Base-by-base conservation (phyloP, 2,888 invertebrate species). In the Orthosia gothica region DNA sequence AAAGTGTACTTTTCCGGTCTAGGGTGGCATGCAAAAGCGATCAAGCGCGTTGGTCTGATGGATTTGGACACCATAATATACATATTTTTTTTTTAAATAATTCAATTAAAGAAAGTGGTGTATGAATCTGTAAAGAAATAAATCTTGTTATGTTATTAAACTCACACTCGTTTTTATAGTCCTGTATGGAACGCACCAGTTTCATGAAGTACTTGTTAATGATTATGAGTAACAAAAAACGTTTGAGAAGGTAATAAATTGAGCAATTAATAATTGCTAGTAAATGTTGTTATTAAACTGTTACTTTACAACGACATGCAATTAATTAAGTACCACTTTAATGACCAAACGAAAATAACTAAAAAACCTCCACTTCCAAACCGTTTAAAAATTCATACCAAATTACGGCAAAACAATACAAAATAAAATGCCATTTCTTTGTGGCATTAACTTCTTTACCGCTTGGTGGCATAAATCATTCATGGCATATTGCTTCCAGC, bases 401-500 rank as follows among this genome's bases (percentile, higher is more conserved):
- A 67, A 70, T 82, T 72, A 71, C 64, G 59, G 58, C 16, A 47
- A 55, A 66, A 50, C 49, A 12, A 66, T 58, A 74, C 26, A 82
- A 76, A 86, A 76, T 79, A 72, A 81, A 76, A 85, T 52, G 72
- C 64, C 49, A 69, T 76, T 75, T 77, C 75, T 78, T 74, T 68
- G 80, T 74, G 66, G 71, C 64, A 71, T 59, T 63, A 70, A 70
- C 52, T 71, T 84, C 71, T 55, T 71, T 23, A 68, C 57, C 32
- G 55, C 66, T 55, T 54, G 62, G 70, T 68, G 57, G 78, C 67
- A 83, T 87, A 86, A 92, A 92, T 92, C 89, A 93, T 92, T 91
- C 91, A 92, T 90, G 81, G 78, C 84, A 78, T 89, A 90, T 89
- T 89, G 89, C 89, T 88, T 85, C 84, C 77, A 87, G 86, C 80